Base-by-base conservation (phyloP, 2,888 invertebrate species). In the Cantharis nigra region DNA sequence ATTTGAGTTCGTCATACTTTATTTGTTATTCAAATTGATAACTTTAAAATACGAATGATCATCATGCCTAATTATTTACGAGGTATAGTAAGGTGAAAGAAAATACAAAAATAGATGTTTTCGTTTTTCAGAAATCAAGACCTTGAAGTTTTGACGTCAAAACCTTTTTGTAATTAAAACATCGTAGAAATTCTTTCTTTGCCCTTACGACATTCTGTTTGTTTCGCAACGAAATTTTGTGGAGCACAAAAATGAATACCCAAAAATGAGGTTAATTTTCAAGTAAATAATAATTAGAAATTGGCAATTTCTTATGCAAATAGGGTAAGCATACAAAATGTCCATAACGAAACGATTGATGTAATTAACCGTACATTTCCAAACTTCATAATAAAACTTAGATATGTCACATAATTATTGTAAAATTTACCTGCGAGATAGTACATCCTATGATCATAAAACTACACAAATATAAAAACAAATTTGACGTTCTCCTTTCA, bases 401-500 rank as follows among this genome's bases (percentile, higher is more conserved):
- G 23, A 23, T 23, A 49, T 49, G 33, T 13, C 33, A n/a, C 7
- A 49, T 11, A 33, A 49, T 49, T n/a, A n/a, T n/a, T n/a, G n/a
- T n/a, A 49, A 49, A 49, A n/a, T 49, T 73, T 77, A 77, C 77
- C 77, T 73, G 63, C 49, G 69, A 49, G 26, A 74, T 33, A 23
- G 64, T 14, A 64, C 73, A 70, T 20, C 71, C 63, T 26, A 77
- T 18, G 16, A 73, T 63, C 11, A 74, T 23, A 63, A 78, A 78
- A 69, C 79, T 71, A 16, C 75, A 79, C 69, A 74, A 69, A 63
- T 69, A 67, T 69, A 69, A 78, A 65, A 73, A 72, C 26, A 79
- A 71, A 67, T 75, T 79, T 76, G 79, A 71, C 64, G 74, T 76
- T 74, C 69, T 71, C 72, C 26, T 63, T 63, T 26, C 30, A 30